Conservation (phyloP, 2,888 invertebrate species). For the Acronicta alni region DNA sequence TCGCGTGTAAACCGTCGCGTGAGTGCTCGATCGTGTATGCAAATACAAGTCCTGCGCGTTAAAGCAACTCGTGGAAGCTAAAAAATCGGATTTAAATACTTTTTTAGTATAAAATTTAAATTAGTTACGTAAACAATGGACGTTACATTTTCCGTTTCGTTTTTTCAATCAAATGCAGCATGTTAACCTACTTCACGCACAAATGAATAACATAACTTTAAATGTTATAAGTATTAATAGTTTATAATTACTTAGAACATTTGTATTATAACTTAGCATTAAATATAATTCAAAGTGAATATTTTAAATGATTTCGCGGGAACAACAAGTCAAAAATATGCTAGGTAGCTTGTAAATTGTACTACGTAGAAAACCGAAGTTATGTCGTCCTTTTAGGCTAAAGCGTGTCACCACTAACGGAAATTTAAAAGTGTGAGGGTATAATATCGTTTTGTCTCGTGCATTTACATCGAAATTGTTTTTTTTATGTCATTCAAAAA, state of each 20-base stretch:
- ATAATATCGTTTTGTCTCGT: slow-evolving; percentile 7
- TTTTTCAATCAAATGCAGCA: slow-evolving; percentile 26
- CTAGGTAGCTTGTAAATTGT: too few species aligned
- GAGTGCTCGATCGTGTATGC: slow-evolving; percentile 50
- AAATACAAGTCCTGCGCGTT: slow-evolving; percentile 51
- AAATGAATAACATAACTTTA: not conserved
- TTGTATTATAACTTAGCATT: not conserved
- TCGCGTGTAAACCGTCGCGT: slow-evolving; percentile 57
- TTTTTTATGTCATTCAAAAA: slow-evolving; percentile 5
- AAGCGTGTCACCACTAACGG: not conserved
- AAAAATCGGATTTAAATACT: slow-evolving; percentile 47
- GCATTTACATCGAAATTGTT: slow-evolving; percentile 21
- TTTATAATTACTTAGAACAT: not conserved
- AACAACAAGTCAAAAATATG: too few species aligned
- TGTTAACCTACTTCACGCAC: slow-evolving; percentile 44
- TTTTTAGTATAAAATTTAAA: slow-evolving; percentile 45
- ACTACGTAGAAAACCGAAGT: not conserved
- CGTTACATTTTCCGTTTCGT: slow-evolving; percentile 31
- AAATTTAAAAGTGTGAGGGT: slow-evolving; percentile 3
- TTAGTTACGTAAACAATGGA: slow-evolving; percentile 43
- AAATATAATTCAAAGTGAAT: too few species aligned
- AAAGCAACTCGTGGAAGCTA: slow-evolving; percentile 41
- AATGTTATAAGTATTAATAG: slow-evolving; percentile 9
- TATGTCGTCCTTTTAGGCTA: not conserved
- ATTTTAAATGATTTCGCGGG: too few species aligned